Evolutionary conservation across 1,140 invertebrate genomes (phyloP).

Genomic region (Drosophila kikkawai): DNA sequence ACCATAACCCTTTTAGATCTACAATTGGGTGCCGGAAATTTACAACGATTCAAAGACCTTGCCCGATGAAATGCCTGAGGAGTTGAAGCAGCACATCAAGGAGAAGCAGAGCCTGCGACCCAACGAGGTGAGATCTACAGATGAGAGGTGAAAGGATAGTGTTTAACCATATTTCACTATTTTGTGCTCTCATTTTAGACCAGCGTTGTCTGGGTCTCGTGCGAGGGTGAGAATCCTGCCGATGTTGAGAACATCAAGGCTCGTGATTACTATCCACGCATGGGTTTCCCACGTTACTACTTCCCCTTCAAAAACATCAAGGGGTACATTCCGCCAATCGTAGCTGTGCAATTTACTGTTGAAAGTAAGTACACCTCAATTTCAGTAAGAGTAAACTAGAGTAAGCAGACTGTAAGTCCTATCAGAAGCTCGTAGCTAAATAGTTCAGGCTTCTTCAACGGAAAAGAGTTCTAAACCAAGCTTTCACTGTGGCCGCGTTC

Average conservation of each 20-base stretch:
- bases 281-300: conserved; percentile 91
- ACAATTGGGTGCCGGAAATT: conserved; percentile 91
- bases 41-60: conserved; percentile 91
- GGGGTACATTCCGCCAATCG: conserved; percentile 94
- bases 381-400: no score
- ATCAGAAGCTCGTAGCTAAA: neutral
- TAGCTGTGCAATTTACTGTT: conserved; percentile 95
- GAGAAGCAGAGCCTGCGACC: conserved; percentile 80
- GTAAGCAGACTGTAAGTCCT: neutral
- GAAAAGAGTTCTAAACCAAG: neutral
- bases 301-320: conserved; percentile 93
- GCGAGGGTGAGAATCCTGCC: conserved; percentile 95
- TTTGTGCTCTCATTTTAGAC: conserved; percentile 84
- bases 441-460: neutral
- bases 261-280: conserved; percentile 91
- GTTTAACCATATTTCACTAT: neutral
- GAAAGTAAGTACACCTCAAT: conserved; percentile 88
- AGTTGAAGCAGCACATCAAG: conserved; percentile 90
- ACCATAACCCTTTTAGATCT: conserved; percentile 87
- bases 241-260: conserved; percentile 95
- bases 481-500: neutral
- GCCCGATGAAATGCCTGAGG: conserved; percentile 90
- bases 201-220: conserved; percentile 93
- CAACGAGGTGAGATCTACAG: conserved; percentile 65
- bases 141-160: neutral